Conservation (phyloP, 2,113 vertebrate species). For the Pseudonaja textilis region DNA sequence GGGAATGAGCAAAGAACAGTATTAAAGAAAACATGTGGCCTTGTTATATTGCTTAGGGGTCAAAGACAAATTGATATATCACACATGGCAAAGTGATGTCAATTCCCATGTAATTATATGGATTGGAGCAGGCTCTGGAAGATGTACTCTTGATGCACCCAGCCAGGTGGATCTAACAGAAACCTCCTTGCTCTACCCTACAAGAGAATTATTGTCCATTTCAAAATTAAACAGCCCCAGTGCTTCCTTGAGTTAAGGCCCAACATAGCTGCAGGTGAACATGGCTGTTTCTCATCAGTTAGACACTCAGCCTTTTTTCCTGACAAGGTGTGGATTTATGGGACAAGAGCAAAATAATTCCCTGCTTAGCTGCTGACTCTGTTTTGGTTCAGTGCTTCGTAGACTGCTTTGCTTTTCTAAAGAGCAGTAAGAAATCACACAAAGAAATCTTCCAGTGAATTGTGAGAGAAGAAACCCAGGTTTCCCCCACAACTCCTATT, state of each 20-base stretch:
- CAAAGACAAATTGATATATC: conserved; percentile 12
- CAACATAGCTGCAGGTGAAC: conserved; percentile 27
- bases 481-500: no score
- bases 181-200: conserved; percentile 12
- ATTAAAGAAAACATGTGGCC: conserved; percentile 12
- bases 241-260: conserved; percentile 17
- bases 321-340: conserved; percentile 33
- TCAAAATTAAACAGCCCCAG: conserved; percentile 1
- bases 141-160: background rate
- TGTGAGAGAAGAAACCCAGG: background rate
- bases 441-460: background rate
- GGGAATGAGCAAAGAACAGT: conserved; percentile 15
- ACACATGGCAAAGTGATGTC: conserved; percentile 22
- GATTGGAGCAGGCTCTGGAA: background rate
- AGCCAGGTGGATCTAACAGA: background rate
- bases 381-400: background rate
- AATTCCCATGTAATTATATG: conserved; percentile 16
- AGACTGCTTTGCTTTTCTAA: background rate
- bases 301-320: background rate
- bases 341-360: conserved; percentile 27
- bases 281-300: background rate
- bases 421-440: background rate
- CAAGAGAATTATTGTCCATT: conserved; percentile 1
- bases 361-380: background rate
- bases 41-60: background rate